These are phyloP conservation scores for Caenorhabditis briggsae DNA, from an alignment of 1,140 invertebrate species.

Conservation along the genomic window DNA sequence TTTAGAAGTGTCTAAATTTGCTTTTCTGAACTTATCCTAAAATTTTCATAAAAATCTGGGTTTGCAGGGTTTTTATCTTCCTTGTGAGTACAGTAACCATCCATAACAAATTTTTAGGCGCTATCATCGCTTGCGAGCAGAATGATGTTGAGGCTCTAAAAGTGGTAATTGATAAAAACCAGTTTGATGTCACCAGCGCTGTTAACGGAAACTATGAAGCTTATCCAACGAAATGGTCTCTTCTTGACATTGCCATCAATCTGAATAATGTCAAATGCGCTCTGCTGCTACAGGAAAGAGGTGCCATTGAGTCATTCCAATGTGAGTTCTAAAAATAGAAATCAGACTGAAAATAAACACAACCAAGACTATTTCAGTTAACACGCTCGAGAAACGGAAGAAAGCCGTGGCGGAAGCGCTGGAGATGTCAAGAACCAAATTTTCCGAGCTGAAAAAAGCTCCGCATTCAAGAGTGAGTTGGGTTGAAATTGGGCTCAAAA, in stretches of 20 bases:
- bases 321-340: slow-evolving; percentile 46
- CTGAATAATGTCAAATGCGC: slow-evolving; percentile 49
- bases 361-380: slow-evolving; percentile 44
- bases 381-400: slow-evolving; percentile 51
- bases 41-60: no score
- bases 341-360: background rate
- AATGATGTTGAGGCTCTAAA: slow-evolving; percentile 52
- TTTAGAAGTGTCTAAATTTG: no score
- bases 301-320: slow-evolving; percentile 58
- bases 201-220: slow-evolving; percentile 38
- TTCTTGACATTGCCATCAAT: slow-evolving; percentile 60
- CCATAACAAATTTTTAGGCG: slow-evolving; percentile 36
- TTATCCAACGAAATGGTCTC: slow-evolving; percentile 57
- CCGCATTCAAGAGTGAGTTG: slow-evolving; percentile 48
- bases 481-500: background rate
- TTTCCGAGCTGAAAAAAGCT: slow-evolving; percentile 45
- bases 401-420: slow-evolving; percentile 48
- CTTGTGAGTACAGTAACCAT: no score
- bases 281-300: slow-evolving; percentile 37
- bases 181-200: slow-evolving; percentile 56
- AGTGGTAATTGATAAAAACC: slow-evolving; percentile 56
- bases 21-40: no score
- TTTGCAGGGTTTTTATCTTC: no score
- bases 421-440: slow-evolving; percentile 20
- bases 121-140: slow-evolving; percentile 61